phyloP scores from a whole-genome alignment of 2,797 vertebrate species.

The Spondyliosoma cantharus region DNA sequence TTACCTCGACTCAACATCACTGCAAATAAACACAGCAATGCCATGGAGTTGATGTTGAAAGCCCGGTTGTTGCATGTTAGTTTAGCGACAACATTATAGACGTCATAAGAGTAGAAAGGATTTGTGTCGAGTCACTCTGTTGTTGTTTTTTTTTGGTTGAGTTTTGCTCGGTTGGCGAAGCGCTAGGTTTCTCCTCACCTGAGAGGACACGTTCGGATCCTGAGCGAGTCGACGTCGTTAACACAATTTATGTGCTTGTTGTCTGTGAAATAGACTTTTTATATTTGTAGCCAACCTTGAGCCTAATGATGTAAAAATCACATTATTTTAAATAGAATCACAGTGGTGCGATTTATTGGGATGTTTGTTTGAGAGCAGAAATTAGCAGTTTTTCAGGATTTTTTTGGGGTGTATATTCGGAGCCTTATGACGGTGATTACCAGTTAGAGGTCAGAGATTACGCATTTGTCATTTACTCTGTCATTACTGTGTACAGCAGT shows the following conservation, averaged over 20 bases:
- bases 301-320: constrained; percentile 39
- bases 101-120: constrained; percentile 11
- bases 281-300: constrained; percentile 46
- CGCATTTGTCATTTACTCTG: constrained; percentile 33
- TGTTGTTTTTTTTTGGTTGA: background rate
- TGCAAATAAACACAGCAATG: constrained; percentile 25
- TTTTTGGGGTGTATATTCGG: constrained; percentile 7
- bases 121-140: constrained; percentile 22
- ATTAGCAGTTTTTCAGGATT: constrained; percentile 10
- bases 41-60: constrained; percentile 16
- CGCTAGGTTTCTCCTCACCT: constrained; percentile 42
- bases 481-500: constrained; percentile 24
- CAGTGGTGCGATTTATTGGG: constrained; percentile 26
- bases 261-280: constrained; percentile 48
- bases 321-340: constrained; percentile 27
- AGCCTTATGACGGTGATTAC: constrained; percentile 19
- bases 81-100: constrained; percentile 6
- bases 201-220: constrained; percentile 50
- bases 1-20: constrained; percentile 3
- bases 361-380: constrained; percentile 36
- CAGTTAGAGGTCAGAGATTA: constrained; percentile 32
- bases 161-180: constrained; percentile 27
- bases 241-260: constrained; percentile 48
- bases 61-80: background rate
- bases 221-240: constrained; percentile 42